A percentile compares a stretch with the other conserved stretches of the same genome.
Conservation (phyloP, 2,113 vertebrate species). For the Paracanthobrama guichenoti region DNA sequence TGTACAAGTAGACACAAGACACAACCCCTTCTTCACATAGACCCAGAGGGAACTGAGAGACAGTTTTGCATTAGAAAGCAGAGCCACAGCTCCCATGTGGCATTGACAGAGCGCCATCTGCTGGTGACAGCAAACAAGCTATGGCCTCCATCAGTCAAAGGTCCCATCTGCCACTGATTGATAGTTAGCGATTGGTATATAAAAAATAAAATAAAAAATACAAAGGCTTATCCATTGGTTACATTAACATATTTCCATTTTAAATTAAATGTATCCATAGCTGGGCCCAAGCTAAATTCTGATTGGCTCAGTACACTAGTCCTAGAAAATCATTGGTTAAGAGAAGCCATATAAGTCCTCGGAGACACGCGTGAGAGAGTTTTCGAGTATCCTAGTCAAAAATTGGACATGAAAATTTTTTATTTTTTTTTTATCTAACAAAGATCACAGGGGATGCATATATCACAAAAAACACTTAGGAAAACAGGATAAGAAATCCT, state of each 20-base stretch:
- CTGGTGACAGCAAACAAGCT: constrained; percentile 40
- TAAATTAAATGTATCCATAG: neutral
- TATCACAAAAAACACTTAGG: too few species aligned
- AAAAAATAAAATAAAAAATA: neutral
- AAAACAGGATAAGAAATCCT: too few species aligned
- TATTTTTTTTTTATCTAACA: too few species aligned
- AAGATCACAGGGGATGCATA: too few species aligned
- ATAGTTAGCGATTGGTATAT: neutral
- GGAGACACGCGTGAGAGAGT: too few species aligned
- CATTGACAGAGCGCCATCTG: constrained; percentile 59
- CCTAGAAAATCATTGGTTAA: neutral
- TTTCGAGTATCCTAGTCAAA: too few species aligned
- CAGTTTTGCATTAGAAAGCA: neutral
- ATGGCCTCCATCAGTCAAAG: neutral
- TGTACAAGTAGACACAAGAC: neutral
- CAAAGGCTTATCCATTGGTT: neutral
- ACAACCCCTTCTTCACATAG: neutral
- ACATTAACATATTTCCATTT: neutral
- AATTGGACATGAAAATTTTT: too few species aligned
- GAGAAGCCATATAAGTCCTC: neutral
- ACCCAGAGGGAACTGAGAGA: neutral
- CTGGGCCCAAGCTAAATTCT: too few species aligned
- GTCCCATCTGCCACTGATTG: neutral
- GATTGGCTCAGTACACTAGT: neutral
- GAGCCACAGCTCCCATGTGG: constrained; percentile 15